Conservation (phyloP, 2,797 vertebrate species). For the Sebastes variabilis region DNA sequence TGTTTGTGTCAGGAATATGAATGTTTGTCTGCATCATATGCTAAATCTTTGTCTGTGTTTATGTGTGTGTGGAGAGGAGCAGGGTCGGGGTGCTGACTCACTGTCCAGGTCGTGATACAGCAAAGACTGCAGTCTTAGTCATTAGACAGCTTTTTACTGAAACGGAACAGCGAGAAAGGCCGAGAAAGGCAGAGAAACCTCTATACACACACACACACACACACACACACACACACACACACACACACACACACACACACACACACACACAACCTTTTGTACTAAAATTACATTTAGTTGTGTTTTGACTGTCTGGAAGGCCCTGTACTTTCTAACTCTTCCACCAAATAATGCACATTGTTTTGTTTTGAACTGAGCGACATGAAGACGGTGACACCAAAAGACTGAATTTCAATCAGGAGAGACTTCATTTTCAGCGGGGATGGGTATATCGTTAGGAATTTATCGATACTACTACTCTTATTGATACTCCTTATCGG, state of each 20-base stretch:
- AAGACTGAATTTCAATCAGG: not conserved
- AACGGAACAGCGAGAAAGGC: slow-evolving; percentile 43
- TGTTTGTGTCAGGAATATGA: slow-evolving; percentile 76
- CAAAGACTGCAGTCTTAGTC: slow-evolving; percentile 80
- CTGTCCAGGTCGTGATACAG: slow-evolving; percentile 73
- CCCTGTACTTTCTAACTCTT: slow-evolving; percentile 5
- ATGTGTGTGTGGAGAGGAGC: slow-evolving; percentile 43
- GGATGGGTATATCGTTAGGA: too few species aligned
- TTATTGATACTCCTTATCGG: too few species aligned
- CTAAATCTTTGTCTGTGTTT: slow-evolving; percentile 63
- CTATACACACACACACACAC: not conserved
- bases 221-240: not conserved
- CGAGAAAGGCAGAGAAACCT: slow-evolving; percentile 21
- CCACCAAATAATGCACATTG: not conserved
- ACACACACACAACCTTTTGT: slow-evolving; percentile 11
- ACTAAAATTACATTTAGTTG: slow-evolving; percentile 3
- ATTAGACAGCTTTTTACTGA: slow-evolving; percentile 65
- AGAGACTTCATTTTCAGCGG: not conserved
- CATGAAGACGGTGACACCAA: not conserved
- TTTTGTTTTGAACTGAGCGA: slow-evolving; percentile 11
- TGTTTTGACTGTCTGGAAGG: slow-evolving; percentile 10
- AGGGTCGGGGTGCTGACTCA: slow-evolving; percentile 80
- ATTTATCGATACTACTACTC: too few species aligned
- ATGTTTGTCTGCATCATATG: slow-evolving; percentile 75
- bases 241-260: not conserved